Evolutionary conservation across 2,113 vertebrate genomes (phyloP), one percentile per base, ranked within the genome.

Genomic region (Dipodomys ordii): DNA sequence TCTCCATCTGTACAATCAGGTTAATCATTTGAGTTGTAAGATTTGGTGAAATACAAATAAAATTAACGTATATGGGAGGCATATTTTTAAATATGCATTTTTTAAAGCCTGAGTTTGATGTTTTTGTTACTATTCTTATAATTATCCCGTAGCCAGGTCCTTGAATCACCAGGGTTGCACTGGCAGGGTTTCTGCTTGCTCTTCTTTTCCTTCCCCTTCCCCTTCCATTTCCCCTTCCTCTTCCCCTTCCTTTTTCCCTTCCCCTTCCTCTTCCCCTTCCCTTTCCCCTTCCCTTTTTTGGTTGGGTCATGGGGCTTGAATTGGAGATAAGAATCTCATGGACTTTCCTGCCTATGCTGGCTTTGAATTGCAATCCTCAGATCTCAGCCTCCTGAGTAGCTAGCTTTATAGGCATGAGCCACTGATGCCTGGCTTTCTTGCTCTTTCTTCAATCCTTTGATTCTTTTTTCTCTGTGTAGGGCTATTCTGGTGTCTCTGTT

Each of bases 21-120:
- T 57, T 60, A 84, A 71, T 82, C 80, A 28, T 84, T 49, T 83
- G 3, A 93, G 46, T 69, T 83, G 12, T 94, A 88, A 77, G 44
- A 83, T 46, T 86, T 91, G 85, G 20, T 90, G 64, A 74, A 7
- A 13, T 44, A 35, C 62, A 80, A 30, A 68, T 87, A 72, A 78
- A 35, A 30, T 35, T 46, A 80, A 57, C 91, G n/a, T 25, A 39
- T 62, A 28, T 53, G 62, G 53, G 53, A 57, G 15, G 53, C 53
- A 57, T 57, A 39, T 39, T 39, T 39, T 39, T 39, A 39, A 39
- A 39, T 39, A 39, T 39, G 39, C 39, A 39, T 39, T 39, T 49
- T 57, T 57, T 57, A 13, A 57, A 57, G 15, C 15, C 53, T 57
- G 13, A 57, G 83, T 74, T 53, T 83, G 32, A 83, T 53, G 74